Conservation (phyloP, 2,888 invertebrate species). For the Folsomia manolachei region DNA sequence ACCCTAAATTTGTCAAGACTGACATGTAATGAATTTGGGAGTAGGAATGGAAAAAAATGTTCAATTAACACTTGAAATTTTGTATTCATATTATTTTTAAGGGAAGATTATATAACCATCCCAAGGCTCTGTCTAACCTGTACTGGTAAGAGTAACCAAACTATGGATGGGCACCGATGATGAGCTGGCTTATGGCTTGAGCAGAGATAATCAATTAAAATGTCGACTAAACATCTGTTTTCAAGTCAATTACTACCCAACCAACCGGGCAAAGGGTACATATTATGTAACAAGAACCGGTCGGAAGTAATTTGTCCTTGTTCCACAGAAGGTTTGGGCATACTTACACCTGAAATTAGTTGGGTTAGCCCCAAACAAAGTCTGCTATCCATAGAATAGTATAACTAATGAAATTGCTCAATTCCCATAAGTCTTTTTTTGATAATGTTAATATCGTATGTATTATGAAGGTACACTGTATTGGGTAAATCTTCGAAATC, state of each 20-base stretch:
- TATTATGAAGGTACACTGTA: too few species aligned
- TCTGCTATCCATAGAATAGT: too few species aligned
- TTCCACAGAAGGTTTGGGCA: constrained; percentile 3
- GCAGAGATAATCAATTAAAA: constrained; percentile 16
- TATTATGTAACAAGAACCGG: too few species aligned
- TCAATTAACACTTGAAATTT: background rate
- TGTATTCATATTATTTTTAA: background rate
- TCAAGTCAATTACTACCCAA: constrained; percentile 22
- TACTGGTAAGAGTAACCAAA: too few species aligned
- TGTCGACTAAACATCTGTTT: constrained; percentile 18
- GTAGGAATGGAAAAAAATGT: background rate
- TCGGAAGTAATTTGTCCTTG: constrained; percentile 38
- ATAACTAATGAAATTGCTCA: background rate
- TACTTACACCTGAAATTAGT: background rate
- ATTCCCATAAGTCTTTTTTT: background rate
- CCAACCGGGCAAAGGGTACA: background rate
- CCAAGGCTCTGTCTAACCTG: too few species aligned
- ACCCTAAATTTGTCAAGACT: background rate
- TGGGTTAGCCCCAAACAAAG: too few species aligned
- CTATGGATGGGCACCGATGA: too few species aligned
- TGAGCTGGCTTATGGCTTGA: background rate
- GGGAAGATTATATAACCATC: background rate
- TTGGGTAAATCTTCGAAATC: too few species aligned
- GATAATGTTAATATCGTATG: background rate
- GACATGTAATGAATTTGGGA: background rate